phyloP scores from a whole-genome alignment of 2,113 vertebrate species.

The Cottus gobio region DNA sequence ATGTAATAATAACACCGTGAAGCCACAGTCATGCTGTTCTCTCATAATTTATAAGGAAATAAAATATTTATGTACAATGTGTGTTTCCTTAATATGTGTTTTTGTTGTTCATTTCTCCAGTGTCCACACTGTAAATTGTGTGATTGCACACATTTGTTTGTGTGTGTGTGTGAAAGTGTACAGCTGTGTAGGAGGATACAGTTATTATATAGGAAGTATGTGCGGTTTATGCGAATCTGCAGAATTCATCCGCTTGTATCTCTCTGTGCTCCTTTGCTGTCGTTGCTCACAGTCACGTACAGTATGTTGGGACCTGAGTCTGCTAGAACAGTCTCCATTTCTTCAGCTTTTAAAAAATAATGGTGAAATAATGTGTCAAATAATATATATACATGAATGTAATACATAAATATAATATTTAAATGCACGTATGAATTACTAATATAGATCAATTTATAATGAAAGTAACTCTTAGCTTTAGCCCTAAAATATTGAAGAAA shows the following conservation, averaged over 20 bases:
- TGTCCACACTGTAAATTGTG: not conserved
- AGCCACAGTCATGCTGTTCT: conserved; percentile 9
- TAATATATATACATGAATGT: no score
- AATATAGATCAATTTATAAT: not conserved
- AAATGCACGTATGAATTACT: not conserved
- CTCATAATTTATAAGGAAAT: conserved; percentile 35
- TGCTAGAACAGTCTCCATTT: no score
- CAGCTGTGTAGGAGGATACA: conserved; percentile 49
- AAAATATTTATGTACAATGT: conserved; percentile 44
- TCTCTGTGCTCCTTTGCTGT: not conserved
- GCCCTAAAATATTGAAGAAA: not conserved
- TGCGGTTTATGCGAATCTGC: conserved; percentile 72
- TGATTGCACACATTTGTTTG: not conserved
- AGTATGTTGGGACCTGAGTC: conserved; percentile 44
- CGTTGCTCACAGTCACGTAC: conserved; percentile 15
- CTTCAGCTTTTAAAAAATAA: no score
- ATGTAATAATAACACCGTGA: not conserved
- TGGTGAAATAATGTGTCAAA: no score
- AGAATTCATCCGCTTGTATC: conserved; percentile 54
- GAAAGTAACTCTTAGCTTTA: not conserved
- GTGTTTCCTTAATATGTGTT: conserved; percentile 15
- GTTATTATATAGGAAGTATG: conserved; percentile 66
- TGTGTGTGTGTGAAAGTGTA: conserved; percentile 26
- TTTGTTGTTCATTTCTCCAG: conserved; percentile 13
- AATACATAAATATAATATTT: no score